These are phyloP conservation scores for Hydrozoanthus tunicans DNA, from an alignment of 64 coral and sea anemone genomes.

Conservation along the genomic window DNA sequence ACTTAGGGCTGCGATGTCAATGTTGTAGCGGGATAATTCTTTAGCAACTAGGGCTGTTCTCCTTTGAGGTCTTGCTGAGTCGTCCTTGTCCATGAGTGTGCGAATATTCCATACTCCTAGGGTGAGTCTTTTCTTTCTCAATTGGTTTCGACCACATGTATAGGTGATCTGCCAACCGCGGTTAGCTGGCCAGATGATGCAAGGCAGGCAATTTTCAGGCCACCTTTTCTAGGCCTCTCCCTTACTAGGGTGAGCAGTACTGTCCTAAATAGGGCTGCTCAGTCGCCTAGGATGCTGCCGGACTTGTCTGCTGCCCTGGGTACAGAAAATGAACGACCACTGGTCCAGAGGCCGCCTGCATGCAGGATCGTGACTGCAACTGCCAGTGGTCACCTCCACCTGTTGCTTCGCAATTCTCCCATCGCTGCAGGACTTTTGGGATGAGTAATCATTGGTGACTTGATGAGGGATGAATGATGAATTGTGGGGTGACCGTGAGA, in stretches of 20 bases:
- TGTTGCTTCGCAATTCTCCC: not conserved
- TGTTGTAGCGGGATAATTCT: not conserved
- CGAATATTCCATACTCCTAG: no score
- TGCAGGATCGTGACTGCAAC: slow-evolving; percentile 41
- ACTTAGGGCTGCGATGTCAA: not conserved
- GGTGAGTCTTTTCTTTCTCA: slow-evolving; percentile 1
- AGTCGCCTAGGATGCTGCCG: slow-evolving; percentile 33
- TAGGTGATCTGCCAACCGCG: slow-evolving; percentile 27
- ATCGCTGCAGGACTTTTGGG: no score
- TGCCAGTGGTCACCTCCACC: slow-evolving; percentile 36
- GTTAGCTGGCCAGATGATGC: not conserved
- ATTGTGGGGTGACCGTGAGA: no score
- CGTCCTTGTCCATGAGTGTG: no score
- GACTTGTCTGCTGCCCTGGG: not conserved
- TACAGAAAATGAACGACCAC: not conserved
- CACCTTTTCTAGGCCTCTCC: not conserved
- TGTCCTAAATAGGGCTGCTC: slow-evolving; percentile 35
- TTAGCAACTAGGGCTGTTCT: not conserved
- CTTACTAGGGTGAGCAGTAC: slow-evolving; percentile 31
- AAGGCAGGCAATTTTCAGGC: not conserved
- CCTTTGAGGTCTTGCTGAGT: no score
- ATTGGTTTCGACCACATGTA: not conserved
- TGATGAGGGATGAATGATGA: no score
- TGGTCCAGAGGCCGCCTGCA: slow-evolving; percentile 12
- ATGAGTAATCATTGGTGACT: no score